Evolutionary conservation across 2,113 vertebrate species (phyloP), one percentile per base, ranked within the genome.

Genomic region (Oryzias curvinotus): DNA sequence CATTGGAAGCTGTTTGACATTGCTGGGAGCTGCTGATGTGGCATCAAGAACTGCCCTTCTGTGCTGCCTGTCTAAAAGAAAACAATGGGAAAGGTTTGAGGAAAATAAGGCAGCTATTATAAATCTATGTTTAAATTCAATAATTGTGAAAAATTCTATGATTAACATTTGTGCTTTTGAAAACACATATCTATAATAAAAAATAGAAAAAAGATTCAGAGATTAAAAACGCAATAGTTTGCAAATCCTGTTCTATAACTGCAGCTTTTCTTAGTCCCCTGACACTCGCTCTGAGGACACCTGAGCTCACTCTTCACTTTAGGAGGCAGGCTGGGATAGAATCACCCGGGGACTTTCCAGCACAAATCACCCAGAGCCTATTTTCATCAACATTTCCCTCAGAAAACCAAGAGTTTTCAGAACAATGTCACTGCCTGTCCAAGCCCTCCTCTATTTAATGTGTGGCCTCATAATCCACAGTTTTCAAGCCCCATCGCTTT

Each of bases 371-470:
- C 42, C 43, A 46, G 57, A 48, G 65, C 15, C 66, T 68, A 67
- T 81, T 83, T 73, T 65, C 56, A 81, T 79, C 70, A 44, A 12
- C 18, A 45, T 44, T 73, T 14, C 63, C 1, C 41, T 57, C 73
- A 71, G 47, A 64, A 62, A 65, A 56, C 52, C 61, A 21, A 62
- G 52, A 64, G 28, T 0, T 0, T 1, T 55, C 15, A 43, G 53
- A 80, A 65, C 64, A 81, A 74, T 64, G 65, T 71, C 60, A 57
- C 41, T 16, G 21, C 25, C 30, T 16, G 0, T 2, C 3, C 65
- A 21, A 30, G 4, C 36, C 18, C 18, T 58, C 8, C 21, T 57
- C 36, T 36, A 58, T 77, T 65, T 67, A 61, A 71, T 76, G 46
- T 54, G 16, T 25, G 41, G 57, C 21, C 43, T 13, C 13, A 54